Conservation (phyloP, 92 coral and sea anemone genomes). For the Bergia sp. region DNA sequence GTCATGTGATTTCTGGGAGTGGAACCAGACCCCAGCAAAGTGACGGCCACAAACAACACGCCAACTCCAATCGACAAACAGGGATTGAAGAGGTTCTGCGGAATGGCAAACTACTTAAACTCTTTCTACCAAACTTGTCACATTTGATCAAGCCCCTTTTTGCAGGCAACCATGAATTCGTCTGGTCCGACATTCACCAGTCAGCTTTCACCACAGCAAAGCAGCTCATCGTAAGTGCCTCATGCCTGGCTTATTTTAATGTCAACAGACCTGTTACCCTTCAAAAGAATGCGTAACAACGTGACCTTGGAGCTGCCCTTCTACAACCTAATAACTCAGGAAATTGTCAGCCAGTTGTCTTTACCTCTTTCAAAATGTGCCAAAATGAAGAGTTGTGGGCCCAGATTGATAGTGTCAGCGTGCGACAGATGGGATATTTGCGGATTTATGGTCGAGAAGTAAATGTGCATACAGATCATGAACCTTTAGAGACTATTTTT, state of each 20-base stretch:
- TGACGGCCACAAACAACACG: no score
- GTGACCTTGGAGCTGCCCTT: slow-evolving; percentile 45
- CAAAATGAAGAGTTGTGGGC: slow-evolving; percentile 37
- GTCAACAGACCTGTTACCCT: slow-evolving; percentile 32
- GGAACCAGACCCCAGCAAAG: no score
- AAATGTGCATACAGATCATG: slow-evolving; percentile 28
- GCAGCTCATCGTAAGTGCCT: slow-evolving; percentile 34
- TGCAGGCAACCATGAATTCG: slow-evolving; percentile 37
- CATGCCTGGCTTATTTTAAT: slow-evolving; percentile 46
- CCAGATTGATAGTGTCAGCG: slow-evolving; percentile 38
- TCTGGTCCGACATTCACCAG: slow-evolving; percentile 46
- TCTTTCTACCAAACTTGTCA: slow-evolving; percentile 17
- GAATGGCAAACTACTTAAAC: no score
- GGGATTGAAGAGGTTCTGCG: no score
- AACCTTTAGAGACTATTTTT: slow-evolving; percentile 36
- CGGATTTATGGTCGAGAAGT: slow-evolving; percentile 39
- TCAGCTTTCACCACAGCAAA: slow-evolving; percentile 43
- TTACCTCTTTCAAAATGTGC: slow-evolving; percentile 38
- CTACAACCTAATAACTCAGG: slow-evolving; percentile 32
- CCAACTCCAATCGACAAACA: no score
- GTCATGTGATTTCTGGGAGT: no score
- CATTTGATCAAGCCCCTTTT: slow-evolving; percentile 42
- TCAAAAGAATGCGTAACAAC: no score
- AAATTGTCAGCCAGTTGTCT: slow-evolving; percentile 37
- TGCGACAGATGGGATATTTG: slow-evolving; percentile 40